A percentile compares a stretch with the other conserved stretches of the same genome.
phyloP scores from a whole-genome alignment of 2,113 vertebrate species.

The Abramis brama region DNA sequence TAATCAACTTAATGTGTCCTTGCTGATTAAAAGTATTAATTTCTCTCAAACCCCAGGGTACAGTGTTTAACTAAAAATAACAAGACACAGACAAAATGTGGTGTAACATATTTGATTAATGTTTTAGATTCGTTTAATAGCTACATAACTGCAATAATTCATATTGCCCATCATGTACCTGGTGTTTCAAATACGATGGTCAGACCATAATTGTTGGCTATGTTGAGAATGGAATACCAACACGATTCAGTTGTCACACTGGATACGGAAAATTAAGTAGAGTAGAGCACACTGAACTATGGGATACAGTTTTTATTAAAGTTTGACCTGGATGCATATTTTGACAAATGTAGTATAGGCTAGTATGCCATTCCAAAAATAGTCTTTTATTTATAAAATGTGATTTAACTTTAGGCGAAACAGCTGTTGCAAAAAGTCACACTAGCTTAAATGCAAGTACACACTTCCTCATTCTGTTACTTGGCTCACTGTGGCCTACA shows the following conservation, averaged over 20 bases:
- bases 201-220: neutral
- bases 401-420: neutral
- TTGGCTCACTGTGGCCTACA: neutral
- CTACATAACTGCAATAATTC: neutral
- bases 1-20: neutral
- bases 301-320: neutral
- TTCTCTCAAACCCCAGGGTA: neutral
- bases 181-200: neutral
- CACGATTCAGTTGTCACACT: neutral
- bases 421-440: neutral
- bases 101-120: neutral
- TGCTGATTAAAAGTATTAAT: neutral
- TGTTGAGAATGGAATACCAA: neutral
- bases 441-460: conserved; percentile 13
- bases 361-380: neutral
- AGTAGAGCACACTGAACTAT: neutral
- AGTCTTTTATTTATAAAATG: neutral
- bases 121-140: neutral
- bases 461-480: conserved; percentile 46
- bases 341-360: neutral
- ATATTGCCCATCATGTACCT: neutral
- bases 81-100: neutral
- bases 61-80: neutral
- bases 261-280: neutral
- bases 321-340: neutral